Conservation (phyloP, 2,797 vertebrate genomes). For the Gambusia yucatana region DNA sequence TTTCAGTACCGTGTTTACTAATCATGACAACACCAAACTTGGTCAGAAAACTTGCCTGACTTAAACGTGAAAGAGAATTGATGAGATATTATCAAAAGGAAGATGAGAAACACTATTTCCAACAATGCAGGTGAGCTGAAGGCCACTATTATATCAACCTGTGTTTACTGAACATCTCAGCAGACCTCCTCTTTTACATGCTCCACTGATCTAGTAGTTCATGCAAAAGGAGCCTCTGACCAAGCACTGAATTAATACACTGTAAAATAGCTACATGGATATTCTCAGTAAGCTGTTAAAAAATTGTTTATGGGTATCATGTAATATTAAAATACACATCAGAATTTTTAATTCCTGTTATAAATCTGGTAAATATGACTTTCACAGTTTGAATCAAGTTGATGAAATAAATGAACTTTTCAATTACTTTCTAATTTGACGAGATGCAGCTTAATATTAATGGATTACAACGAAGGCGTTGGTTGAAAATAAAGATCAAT, state of each 20-base stretch:
- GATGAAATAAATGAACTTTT: not conserved
- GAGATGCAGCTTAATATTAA: conserved; percentile 38
- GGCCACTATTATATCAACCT: not conserved
- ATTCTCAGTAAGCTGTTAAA: not conserved
- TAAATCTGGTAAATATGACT: not conserved
- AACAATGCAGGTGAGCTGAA: not conserved
- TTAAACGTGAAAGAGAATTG: not conserved
- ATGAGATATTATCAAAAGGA: not conserved
- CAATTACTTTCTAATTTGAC: not conserved
- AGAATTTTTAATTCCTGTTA: not conserved
- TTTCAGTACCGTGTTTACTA: not conserved
- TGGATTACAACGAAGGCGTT: conserved; percentile 26
- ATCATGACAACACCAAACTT: not conserved
- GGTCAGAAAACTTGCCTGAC: not conserved
- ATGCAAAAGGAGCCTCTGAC: not conserved
- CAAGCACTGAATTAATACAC: not conserved
- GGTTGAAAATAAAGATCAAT: conserved; percentile 13
- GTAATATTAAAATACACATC: not conserved
- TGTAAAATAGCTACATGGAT: not conserved
- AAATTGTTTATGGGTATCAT: not conserved
- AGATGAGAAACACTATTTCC: not conserved
- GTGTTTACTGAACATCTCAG: not conserved
- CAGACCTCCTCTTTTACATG: not conserved
- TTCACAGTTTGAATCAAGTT: not conserved
- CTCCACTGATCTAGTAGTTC: not conserved